Evolutionary conservation across 2,113 vertebrate species (phyloP).

Genomic region (Halcyon senegalensis): DNA sequence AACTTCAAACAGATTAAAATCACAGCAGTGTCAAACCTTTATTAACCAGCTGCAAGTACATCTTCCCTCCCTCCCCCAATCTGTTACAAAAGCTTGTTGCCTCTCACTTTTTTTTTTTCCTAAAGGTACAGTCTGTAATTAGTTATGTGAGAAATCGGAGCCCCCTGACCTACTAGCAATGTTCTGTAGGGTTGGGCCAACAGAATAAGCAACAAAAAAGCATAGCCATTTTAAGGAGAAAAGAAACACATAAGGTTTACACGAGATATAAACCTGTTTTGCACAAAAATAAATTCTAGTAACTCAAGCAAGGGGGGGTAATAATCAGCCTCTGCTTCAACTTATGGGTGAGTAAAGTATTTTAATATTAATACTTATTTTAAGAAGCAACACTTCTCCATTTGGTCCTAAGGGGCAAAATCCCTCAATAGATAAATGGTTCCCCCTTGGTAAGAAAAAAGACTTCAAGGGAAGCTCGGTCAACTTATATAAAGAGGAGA

Average conservation of each 20-base stretch:
- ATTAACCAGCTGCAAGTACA: neutral
- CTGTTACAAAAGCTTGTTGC: neutral
- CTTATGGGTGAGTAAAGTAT: neutral
- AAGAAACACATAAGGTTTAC: neutral
- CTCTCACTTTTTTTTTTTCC: neutral
- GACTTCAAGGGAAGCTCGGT: neutral
- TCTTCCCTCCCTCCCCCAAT: neutral
- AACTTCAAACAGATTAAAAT: neutral
- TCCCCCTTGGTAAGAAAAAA: neutral
- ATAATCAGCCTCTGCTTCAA: neutral
- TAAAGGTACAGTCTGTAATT: neutral
- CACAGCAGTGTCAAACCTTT: neutral
- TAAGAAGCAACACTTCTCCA: neutral
- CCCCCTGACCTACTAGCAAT: neutral
- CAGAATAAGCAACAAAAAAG: neutral
- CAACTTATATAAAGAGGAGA: neutral
- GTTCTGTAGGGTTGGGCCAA: neutral
- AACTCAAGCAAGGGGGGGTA: neutral
- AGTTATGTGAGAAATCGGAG: neutral
- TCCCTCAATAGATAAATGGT: neutral
- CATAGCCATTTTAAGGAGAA: neutral
- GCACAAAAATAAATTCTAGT: neutral
- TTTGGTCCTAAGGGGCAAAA: neutral
- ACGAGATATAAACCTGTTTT: neutral
- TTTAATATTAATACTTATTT: neutral